phyloP scores from a whole-genome alignment of 2,113 vertebrate species.

The Microtus richardsoni region DNA sequence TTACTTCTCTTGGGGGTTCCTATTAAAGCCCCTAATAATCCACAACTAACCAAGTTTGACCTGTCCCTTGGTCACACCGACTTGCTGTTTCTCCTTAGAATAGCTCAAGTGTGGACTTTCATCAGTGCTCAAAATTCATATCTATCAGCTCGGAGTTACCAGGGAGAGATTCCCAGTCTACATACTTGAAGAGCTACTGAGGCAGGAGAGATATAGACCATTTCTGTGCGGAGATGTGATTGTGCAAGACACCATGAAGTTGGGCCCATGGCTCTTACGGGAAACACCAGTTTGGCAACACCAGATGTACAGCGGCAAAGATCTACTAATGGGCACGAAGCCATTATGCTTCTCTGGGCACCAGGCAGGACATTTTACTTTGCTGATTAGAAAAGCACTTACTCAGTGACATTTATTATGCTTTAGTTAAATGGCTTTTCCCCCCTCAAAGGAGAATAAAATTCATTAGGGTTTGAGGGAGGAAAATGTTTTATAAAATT shows the following conservation, averaged over 20 bases:
- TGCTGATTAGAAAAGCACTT: conserved; percentile 61
- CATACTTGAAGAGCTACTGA: not conserved
- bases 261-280: conserved; percentile 4
- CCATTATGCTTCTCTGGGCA: conserved; percentile 46
- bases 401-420: conserved; percentile 15
- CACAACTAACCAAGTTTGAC: not conserved
- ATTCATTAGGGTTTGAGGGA: not conserved
- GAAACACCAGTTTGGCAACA: conserved; percentile 63
- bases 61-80: not conserved
- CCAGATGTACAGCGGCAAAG: conserved; percentile 36
- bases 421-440: conserved; percentile 53
- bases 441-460: conserved; percentile 30
- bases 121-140: not conserved
- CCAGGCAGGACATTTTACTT: conserved; percentile 1
- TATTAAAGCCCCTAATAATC: not conserved
- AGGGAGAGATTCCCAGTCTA: not conserved
- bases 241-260: conserved; percentile 50
- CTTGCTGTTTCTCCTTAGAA: not conserved
- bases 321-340: conserved; percentile 47
- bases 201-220: not conserved
- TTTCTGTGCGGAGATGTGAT: conserved; percentile 51
- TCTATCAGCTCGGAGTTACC: not conserved
- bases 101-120: not conserved
- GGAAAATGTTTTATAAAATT: not conserved
- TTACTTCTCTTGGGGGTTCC: not conserved